Evolutionary conservation across 1,140 invertebrate genomes (phyloP), one percentile per base, ranked within the genome.

Genomic region (Cyrtorhinus lividipennis): DNA sequence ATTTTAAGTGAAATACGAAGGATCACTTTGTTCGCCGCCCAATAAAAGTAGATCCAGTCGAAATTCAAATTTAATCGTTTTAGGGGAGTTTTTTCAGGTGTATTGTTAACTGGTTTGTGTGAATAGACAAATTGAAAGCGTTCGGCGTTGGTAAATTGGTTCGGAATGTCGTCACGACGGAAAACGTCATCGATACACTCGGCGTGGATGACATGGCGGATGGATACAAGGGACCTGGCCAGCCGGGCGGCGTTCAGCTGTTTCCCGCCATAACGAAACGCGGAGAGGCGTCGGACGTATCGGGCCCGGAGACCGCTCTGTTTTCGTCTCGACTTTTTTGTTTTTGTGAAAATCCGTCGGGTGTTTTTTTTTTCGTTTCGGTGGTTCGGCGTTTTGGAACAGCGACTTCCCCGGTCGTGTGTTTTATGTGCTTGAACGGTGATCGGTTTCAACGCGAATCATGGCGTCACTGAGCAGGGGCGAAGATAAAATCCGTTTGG

Each of bases 251-350:
- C 74, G 73, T 74, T 80, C 79, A 81, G 80, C 80, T 81, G 80
- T 81, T 81, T 81, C 79, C 80, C 79, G 79, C 77, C 78, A 79
- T 76, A 79, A 78, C 78, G 76, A 76, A 78, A 77, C 73, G 72
- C 75, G 74, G 73, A 71, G 72, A 74, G 75, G 75, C 67, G 67
- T 69, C 65, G 68, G 65, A 64, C 67, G 65, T 67, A 66, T 59
- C 59, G 56, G 62, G 64, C 60, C 56, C 45, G 46, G 66, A 53
- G 48, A 15, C 10, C 20, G 8, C 10, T 53, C 64, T 62, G 61
- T 58, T 57, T 27, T 26, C 26, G 46, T 58, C 24, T 53, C 25
- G 46, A 61, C 44, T 62, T 62, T 53, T 56, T 20, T 48, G 18
- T 22, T 15, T 15, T 15, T 5, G 30, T 15, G 30, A 38, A 38